Conservation (phyloP, 2,888 invertebrate genomes). For the Deroplatys truncata region DNA sequence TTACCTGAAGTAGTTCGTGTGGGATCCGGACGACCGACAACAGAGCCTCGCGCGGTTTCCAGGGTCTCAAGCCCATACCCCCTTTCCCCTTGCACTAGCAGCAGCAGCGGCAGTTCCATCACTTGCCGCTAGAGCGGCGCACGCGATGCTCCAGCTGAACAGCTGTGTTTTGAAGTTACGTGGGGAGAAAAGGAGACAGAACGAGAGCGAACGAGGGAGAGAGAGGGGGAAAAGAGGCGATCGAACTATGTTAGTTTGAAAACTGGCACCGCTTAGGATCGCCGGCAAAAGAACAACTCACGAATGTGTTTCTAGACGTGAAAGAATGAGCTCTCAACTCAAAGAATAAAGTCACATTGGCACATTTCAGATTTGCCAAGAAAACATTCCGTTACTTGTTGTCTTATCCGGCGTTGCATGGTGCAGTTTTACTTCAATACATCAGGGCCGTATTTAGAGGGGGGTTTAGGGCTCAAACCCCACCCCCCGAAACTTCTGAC, state of each 20-base stretch:
- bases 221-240: background rate
- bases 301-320: no score
- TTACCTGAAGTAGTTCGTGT: constrained; percentile 9
- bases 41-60: constrained; percentile 18
- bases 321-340: no score
- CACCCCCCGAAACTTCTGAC: no score
- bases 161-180: background rate
- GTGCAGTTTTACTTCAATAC: no score
- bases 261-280: background rate
- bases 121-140: background rate
- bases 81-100: background rate
- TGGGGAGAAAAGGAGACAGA: background rate
- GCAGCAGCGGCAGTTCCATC: background rate
- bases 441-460: no score
- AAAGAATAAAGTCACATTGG: no score
- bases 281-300: background rate
- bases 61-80: constrained; percentile 17
- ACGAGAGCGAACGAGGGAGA: no score
- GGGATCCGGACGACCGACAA: background rate
- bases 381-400: no score
- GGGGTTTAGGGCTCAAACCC: no score
- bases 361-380: no score
- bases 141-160: background rate
- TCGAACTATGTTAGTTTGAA: background rate
- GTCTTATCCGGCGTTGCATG: no score